Evolutionary conservation across 2,888 invertebrate species (phyloP).

Genomic region (Drosophila suboccidentalis): DNA sequence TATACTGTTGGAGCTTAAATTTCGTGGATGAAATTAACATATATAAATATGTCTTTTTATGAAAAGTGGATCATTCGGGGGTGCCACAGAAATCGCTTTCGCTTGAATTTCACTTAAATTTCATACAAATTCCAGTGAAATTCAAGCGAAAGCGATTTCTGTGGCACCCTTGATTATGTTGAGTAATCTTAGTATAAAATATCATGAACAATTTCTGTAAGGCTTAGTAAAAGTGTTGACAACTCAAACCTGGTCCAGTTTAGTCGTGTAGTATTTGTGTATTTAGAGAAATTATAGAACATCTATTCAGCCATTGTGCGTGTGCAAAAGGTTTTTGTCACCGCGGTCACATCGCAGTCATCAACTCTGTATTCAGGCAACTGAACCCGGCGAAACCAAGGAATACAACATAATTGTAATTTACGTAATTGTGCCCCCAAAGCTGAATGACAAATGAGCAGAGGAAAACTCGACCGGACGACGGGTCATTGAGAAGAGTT

Average conservation of each 20-base stretch:
- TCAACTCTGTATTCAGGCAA: conserved; percentile 36
- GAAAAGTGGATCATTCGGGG: too few species aligned
- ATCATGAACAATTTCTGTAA: background rate
- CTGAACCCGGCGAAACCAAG: conserved; percentile 44
- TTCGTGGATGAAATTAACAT: too few species aligned
- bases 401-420: conserved; percentile 71
- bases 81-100: too few species aligned
- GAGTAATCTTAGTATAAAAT: too few species aligned
- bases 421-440: conserved; percentile 72
- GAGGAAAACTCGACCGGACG: conserved; percentile 43
- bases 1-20: too few species aligned
- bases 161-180: too few species aligned
- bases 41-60: too few species aligned
- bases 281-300: conserved; percentile 14
- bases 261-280: background rate
- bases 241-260: background rate
- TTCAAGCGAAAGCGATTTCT: too few species aligned
- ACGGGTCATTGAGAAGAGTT: conserved; percentile 55
- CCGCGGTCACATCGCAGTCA: conserved; percentile 59
- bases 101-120: too few species aligned
- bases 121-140: too few species aligned
- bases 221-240: background rate
- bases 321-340: conserved; percentile 32
- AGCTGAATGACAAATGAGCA: conserved; percentile 69
- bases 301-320: conserved; percentile 24